These are phyloP conservation scores for Volucella inflata DNA, from an alignment of 2,888 invertebrate species.

Conservation along the genomic window DNA sequence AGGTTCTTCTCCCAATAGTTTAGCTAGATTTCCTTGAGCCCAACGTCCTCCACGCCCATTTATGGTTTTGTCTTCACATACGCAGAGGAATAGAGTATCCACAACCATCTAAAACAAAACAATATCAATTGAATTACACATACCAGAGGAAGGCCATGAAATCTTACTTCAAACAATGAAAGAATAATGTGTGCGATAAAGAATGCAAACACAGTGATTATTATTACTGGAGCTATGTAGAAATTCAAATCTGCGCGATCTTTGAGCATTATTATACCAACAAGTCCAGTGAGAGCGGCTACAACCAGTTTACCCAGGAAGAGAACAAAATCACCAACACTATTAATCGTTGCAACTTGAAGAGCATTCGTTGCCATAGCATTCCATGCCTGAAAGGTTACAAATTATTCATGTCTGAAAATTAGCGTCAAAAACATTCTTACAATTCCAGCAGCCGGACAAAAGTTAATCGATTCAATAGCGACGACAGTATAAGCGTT, in stretches of 20 bases:
- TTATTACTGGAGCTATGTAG: conserved; percentile 93
- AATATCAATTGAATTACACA: not conserved
- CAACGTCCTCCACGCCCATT: conserved; percentile 90
- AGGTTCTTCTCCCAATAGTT: conserved; percentile 85
- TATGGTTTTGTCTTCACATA: conserved; percentile 95
- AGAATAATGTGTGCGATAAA: conserved; percentile 97
- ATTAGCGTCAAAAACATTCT: conserved; percentile 78
- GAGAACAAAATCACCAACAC: conserved; percentile 95
- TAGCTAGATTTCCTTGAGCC: conserved; percentile 86
- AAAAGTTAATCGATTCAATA: conserved; percentile 95
- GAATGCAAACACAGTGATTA: conserved; percentile 93
- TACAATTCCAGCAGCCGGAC: conserved; percentile 94
- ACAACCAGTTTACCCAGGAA: conserved; percentile 93
- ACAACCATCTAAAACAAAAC: conserved; percentile 90
- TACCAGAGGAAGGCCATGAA: not conserved
- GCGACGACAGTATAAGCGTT: conserved; percentile 98
- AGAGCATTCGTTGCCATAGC: conserved; percentile 92
- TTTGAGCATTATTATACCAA: conserved; percentile 91
- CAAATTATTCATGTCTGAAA: not conserved
- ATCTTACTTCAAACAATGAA: conserved; percentile 93
- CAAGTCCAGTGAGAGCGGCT: conserved; percentile 91
- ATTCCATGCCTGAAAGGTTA: conserved; percentile 90
- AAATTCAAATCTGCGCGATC: conserved; percentile 90
- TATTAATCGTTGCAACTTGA: conserved; percentile 95
- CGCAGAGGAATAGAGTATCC: conserved; percentile 96